phyloP scores from a whole-genome alignment of 2,113 vertebrate species.

The Brevimyrus niger region DNA sequence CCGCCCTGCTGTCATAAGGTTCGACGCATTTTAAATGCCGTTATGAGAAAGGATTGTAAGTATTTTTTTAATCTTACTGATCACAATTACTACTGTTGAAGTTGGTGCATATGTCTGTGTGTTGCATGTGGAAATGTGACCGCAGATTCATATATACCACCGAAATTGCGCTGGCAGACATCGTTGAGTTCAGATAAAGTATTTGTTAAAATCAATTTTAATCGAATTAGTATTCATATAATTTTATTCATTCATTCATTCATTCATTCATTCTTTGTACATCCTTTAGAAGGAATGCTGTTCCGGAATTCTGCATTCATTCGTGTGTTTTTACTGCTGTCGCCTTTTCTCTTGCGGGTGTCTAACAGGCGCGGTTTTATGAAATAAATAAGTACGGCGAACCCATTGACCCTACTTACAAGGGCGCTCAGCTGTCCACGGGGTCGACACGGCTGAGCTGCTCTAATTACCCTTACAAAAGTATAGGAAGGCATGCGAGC shows the following conservation, averaged over 20 bases:
- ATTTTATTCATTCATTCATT: background rate
- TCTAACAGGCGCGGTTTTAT: background rate
- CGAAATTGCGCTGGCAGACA: background rate
- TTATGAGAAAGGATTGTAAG: slow-evolving; percentile 17
- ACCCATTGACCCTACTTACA: slow-evolving; percentile 58
- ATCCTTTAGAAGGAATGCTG: background rate
- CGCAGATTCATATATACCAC: background rate
- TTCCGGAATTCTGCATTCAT: background rate
- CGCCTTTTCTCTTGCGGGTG: background rate
- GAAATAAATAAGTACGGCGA: slow-evolving; percentile 47
- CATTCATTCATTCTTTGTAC: background rate
- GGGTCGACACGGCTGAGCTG: slow-evolving; percentile 60
- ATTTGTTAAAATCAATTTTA: background rate
- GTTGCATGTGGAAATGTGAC: background rate
- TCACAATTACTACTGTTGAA: background rate
- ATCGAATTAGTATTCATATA: background rate
- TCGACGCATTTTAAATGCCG: background rate
- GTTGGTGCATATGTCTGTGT: background rate
- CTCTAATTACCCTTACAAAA: slow-evolving; percentile 65
- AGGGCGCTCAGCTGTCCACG: slow-evolving; percentile 55
- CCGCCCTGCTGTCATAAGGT: background rate
- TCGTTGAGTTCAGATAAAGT: background rate
- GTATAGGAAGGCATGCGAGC: slow-evolving; percentile 50
- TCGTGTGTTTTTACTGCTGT: background rate
- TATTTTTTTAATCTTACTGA: slow-evolving; percentile 16